These are phyloP conservation scores for Ceratosolen solmsi DNA, from an alignment of 1,140 invertebrate species.

Conservation along the genomic window DNA sequence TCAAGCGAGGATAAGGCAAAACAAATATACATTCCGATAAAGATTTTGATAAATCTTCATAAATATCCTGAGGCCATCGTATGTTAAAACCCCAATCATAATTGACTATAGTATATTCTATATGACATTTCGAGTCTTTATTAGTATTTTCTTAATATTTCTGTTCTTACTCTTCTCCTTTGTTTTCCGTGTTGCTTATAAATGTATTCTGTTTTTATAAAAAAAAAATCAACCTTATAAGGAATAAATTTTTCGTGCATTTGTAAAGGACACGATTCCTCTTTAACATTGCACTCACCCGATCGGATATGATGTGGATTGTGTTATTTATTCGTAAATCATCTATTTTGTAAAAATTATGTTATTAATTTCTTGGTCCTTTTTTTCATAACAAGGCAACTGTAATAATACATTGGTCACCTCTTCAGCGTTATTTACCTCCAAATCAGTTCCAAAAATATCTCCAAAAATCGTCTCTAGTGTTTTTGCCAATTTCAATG, in stretches of 20 bases:
- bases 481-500: background rate
- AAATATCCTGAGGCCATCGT: slow-evolving; percentile 53
- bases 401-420: background rate
- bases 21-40: slow-evolving; percentile 5
- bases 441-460: no score
- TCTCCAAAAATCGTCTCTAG: no score
- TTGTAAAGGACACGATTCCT: no score
- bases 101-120: slow-evolving; percentile 54
- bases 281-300: no score
- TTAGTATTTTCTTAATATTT: background rate
- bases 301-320: background rate
- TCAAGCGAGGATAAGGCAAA: slow-evolving; percentile 37
- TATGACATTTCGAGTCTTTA: background rate
- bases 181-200: background rate
- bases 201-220: no score
- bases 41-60: slow-evolving; percentile 53
- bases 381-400: background rate
- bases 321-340: background rate
- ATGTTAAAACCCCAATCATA: slow-evolving; percentile 51
- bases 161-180: background rate
- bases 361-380: background rate
- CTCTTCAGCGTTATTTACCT: background rate
- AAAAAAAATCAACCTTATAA: background rate
- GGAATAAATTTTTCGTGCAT: no score
- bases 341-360: background rate